Percentiles rank a stretch among this genome's conserved stretches.
These are phyloP conservation scores for Schlechtendalia chinensis DNA, from an alignment of 1,140 invertebrate genomes.

Conservation along the genomic window DNA sequence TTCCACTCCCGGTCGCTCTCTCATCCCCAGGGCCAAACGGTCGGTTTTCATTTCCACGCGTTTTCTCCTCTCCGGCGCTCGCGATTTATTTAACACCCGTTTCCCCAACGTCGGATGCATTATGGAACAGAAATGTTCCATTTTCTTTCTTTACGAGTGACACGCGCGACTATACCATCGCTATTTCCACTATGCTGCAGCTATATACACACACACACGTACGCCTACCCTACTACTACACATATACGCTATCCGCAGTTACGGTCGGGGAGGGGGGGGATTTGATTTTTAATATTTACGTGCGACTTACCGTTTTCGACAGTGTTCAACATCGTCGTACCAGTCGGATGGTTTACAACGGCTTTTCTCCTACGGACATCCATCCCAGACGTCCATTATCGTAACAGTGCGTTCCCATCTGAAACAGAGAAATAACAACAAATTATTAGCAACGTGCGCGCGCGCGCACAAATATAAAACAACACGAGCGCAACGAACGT, in stretches of 20 bases:
- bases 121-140: conserved; percentile 45
- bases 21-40: conserved; percentile 32
- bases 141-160: conserved; percentile 47
- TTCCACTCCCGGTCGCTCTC: not conserved
- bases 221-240: no score
- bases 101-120: conserved; percentile 39
- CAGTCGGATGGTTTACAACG: conserved; percentile 10
- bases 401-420: not conserved
- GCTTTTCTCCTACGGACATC: conserved; percentile 8
- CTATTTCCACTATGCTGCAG: not conserved
- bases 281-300: conserved; percentile 11
- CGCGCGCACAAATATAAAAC: no score
- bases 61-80: conserved; percentile 33
- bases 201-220: no score
- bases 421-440: not conserved
- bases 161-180: not conserved
- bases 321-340: conserved; percentile 36
- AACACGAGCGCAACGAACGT: no score
- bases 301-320: conserved; percentile 42
- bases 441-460: no score
- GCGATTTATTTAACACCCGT: conserved; percentile 42
- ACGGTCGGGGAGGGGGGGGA: no score
- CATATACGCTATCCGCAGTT: no score
- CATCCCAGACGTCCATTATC: not conserved
- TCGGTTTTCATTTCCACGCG: conserved; percentile 43